Base-by-base conservation (phyloP, 2,888 invertebrate species). In the Pilophorus perplexus region DNA sequence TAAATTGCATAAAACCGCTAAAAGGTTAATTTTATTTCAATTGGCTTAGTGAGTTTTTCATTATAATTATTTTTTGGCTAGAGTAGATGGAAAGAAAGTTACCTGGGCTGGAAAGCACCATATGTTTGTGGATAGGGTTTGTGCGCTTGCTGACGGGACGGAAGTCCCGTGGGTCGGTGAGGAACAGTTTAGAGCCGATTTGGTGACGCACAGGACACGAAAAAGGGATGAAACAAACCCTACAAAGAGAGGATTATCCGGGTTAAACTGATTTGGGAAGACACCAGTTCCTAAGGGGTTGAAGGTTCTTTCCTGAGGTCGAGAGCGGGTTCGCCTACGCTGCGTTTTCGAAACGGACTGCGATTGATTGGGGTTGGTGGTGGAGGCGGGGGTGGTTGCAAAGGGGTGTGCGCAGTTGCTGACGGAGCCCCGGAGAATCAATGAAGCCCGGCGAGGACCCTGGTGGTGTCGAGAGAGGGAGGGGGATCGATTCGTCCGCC, bases 61-160 rank as follows among this genome's bases (percentile, higher is more conserved):
- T n/a, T n/a, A n/a, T n/a, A n/a, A n/a, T n/a, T n/a, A n/a, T n/a
- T n/a, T n/a, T n/a, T n/a, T n/a, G n/a, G n/a, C n/a, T n/a, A n/a
- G n/a, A n/a, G n/a, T n/a, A n/a, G n/a, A n/a, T n/a, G n/a, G n/a
- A n/a, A n/a, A n/a, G n/a, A n/a, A n/a, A n/a, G n/a, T 55, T 71
- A 73, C 73, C 73, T 71, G 71, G 68, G 69, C 73, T 71, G 72
- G 72, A 70, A 69, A 74, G 74, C 74, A 74, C 73, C 74, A 74
- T 74, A 74, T 73, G 74, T 74, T 74, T 73, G 67, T 57, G 57
- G 55, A 46, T 33, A 10, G 44, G 55, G 55, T 46, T 55, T 46
- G 55, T 33, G 46, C 33, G 46, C 27, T 55, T 37, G 27, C 20
- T n/a, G 55, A 59, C 66, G 66, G 66, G 66, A 66, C 66, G 20